Base-by-base conservation (phyloP, 2,888 invertebrate genomes). In the Acanthosoma haemorrhoidale region DNA sequence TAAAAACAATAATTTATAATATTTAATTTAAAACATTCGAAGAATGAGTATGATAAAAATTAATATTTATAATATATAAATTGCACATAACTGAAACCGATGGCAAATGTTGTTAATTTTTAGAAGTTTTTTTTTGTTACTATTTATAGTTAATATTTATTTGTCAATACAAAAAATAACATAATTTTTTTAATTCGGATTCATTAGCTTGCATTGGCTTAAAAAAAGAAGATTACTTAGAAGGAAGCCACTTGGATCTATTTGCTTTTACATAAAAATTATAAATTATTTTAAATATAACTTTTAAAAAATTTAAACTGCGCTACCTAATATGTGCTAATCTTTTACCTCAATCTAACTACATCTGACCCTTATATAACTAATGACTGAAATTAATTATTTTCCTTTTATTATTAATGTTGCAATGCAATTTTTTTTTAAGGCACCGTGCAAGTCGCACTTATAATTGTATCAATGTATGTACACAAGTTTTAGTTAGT, bases 211-310 rank as follows among this genome's bases (percentile, higher is more conserved):
- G 57, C 51, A 67, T 67, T 31, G 57, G 57, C 67, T 63, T 63
- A 34, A 38, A n/a, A 43, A 25, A 41, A 61, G 38, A 25, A 69
- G 32, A 39, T 18, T 18, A 29, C 39, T 59, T 15, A 43, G 25
- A 60, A 57, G 70, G 70, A 70, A 70, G 70, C 64, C 70, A 63
- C 70, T 64, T 70, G 70, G 64, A 70, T 67, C 51, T 51, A 39
- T 64, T 29, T 31, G 32, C 36, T 31, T 34, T 32, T 32, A 34
- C 8, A 13, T 16, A 18, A 29, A 15, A 34, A 60, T 34, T 16
- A 15, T 16, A 16, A 32, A 11, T 59, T 59, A n/a, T 13, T 60
- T 2, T 4, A n/a, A 34, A 34, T 6, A 15, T 16, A 31, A 60
- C 18, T 18, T 34, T 18, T 60, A 8, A 60, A 4, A 60, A 5